A percentile compares a stretch with the other conserved stretches of the same genome.
Conservation (phyloP, 2,113 vertebrate species). For the Mesitornis unicolor region DNA sequence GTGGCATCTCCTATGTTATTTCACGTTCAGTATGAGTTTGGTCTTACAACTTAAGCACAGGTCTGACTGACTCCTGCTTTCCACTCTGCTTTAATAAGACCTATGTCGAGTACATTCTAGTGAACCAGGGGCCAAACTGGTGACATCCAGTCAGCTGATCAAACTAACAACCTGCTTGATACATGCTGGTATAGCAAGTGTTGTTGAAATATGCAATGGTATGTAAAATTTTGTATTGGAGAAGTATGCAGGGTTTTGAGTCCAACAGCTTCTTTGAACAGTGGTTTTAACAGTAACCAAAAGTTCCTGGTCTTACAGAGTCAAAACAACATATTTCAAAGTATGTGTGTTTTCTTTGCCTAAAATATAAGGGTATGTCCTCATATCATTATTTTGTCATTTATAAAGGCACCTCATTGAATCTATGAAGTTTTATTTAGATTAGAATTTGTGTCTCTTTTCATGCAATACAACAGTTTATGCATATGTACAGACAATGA, state of each 20-base stretch:
- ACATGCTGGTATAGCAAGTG: background rate
- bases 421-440: background rate
- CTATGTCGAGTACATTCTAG: background rate
- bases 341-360: background rate
- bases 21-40: background rate
- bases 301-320: background rate
- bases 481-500: background rate
- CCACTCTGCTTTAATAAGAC: background rate
- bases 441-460: background rate
- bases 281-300: background rate
- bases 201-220: background rate
- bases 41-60: background rate
- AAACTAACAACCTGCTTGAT: background rate
- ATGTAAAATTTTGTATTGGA: background rate
- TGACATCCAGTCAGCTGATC: background rate
- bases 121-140: fast-evolving
- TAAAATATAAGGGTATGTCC: background rate
- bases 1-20: background rate
- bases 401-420: background rate
- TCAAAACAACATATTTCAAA: background rate
- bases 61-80: background rate
- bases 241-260: background rate
- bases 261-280: background rate
- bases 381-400: background rate
- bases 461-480: background rate